Conservation (phyloP, 2,113 vertebrate genomes). For the Calidris pugnax region DNA sequence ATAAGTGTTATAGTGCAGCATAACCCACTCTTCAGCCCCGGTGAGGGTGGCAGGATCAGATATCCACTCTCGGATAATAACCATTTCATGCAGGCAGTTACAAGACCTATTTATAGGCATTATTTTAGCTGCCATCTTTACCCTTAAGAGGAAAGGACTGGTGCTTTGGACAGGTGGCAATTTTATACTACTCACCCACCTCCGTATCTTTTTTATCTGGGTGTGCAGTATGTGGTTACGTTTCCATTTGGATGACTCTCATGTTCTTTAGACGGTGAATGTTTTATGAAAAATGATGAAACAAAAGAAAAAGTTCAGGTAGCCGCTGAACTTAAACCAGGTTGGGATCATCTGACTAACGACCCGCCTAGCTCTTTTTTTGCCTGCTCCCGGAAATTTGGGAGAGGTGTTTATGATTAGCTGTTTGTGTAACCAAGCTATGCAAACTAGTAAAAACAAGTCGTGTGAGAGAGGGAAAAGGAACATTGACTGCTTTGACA, state of each 20-base stretch:
- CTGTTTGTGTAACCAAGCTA: conserved; percentile 62
- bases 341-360: background rate
- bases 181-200: background rate
- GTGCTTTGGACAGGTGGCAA: conserved; percentile 10
- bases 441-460: conserved; percentile 70
- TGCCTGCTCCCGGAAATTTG: background rate
- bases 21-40: background rate
- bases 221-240: background rate
- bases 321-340: background rate
- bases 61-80: conserved; percentile 21
- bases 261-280: background rate
- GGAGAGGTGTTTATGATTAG: conserved; percentile 33
- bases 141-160: background rate
- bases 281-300: background rate
- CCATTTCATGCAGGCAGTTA: background rate
- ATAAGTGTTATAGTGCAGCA: conserved; percentile 2
- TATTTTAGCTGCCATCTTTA: conserved; percentile 37
- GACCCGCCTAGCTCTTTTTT: conserved; percentile 34
- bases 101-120: conserved; percentile 22
- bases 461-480: conserved; percentile 39
- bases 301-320: background rate
- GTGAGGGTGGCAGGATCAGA: background rate
- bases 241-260: conserved; percentile 1
- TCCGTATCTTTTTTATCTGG: background rate
- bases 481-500: conserved; percentile 72